Evolutionary conservation across 2,888 invertebrate species (phyloP), one percentile per base, ranked within the genome.

Genomic region (Andricus quercusramuli): DNA sequence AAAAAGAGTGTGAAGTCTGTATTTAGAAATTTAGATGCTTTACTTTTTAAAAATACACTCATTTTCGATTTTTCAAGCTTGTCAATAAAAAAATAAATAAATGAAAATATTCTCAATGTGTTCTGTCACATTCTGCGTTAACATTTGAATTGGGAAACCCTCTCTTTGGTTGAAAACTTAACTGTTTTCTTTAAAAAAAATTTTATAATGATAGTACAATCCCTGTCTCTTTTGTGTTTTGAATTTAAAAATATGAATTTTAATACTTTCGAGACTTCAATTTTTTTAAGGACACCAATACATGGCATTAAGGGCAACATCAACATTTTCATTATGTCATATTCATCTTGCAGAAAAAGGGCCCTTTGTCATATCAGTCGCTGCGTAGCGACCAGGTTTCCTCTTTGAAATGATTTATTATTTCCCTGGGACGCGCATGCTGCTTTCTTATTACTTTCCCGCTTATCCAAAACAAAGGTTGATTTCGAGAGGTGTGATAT

Each of bases 381-480:
- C 56, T 74, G 25, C 29, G 70, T n/a, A 51, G n/a, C 70, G 32
- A 74, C 32, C 56, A 74, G 70, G n/a, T 74, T 74, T 74, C 9
- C 37, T 37, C 37, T 20, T 32, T 56, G 56, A 74, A 51, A 56
- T 56, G 70, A 74, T 74, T 74, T 74, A 74, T 70, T 51, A 74
- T 74, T 74, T 32, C 51, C 70, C 51, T 51, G 56, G 11, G 51
- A 74, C 51, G 29, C 32, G 29, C 70, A 29, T 59, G 22, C 11
- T 25, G 25, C 37, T 37, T 9, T 37, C 37, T 37, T 37, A 37
- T 37, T 37, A 37, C 37, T 37, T 37, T 37, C 8, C 29, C 70
- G 70, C 47, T 51, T 74, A 74, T 74, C 13, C 70, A 29, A 56
- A 74, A 74, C 70, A 74, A 74, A 74, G 20, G 32, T 51, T 51